phyloP scores from a whole-genome alignment of 2,888 invertebrate species.

The Callinectes sapidus region DNA sequence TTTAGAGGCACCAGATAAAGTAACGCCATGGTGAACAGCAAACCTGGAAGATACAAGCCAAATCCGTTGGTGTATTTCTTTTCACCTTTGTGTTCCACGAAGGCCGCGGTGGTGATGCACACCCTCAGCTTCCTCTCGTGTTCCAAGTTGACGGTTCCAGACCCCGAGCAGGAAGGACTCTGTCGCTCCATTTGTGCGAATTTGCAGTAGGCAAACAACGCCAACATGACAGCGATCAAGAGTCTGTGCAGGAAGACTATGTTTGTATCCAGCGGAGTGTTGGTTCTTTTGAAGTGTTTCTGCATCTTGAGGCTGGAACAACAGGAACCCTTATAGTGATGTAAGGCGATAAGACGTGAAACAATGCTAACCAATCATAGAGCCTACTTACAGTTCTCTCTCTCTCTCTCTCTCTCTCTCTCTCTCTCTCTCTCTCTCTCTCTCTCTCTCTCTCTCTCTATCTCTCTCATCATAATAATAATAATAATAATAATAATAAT shows the following conservation, averaged over 20 bases:
- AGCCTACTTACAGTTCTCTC: too few species aligned
- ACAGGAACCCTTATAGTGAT: background rate
- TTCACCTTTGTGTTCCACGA: background rate
- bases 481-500: too few species aligned
- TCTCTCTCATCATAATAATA: too few species aligned
- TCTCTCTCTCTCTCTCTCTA: too few species aligned
- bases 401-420: too few species aligned
- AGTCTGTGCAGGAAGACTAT: slow-evolving; percentile 9
- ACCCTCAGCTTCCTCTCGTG: background rate
- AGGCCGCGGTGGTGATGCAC: background rate
- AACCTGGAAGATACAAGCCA: background rate
- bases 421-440: too few species aligned
- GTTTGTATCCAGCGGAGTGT: slow-evolving; percentile 9
- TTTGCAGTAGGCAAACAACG: background rate
- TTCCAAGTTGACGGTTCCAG: background rate
- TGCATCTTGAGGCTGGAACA: background rate
- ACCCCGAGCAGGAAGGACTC: background rate
- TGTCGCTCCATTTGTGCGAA: background rate
- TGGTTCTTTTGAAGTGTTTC: background rate
- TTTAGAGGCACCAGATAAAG: background rate
- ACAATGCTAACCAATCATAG: background rate
- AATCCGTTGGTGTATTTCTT: slow-evolving; percentile 8
- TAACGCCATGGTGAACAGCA: background rate
- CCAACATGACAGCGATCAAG: background rate
- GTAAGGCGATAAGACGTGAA: background rate